phyloP scores from a whole-genome alignment of 1,140 invertebrate species.

The Catajapyx aquilonaris region DNA sequence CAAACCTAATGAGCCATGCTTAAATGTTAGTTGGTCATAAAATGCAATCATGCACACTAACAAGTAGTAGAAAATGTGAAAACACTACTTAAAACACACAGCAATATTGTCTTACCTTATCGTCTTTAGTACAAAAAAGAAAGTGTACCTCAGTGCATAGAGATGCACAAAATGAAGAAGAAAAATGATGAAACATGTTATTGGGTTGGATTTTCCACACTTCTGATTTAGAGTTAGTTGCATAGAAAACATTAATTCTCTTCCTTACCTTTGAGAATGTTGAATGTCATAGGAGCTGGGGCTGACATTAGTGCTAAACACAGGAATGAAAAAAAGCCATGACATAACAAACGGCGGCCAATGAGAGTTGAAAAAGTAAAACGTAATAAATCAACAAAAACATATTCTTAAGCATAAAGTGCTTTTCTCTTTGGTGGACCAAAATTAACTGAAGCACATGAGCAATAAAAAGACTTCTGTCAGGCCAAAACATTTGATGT shows the following conservation, averaged over 20 bases:
- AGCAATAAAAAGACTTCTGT: conserved; percentile 8
- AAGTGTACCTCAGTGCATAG: neutral
- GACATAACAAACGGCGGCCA: conserved; percentile 21
- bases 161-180: conserved; percentile 4
- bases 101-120: conserved; percentile 1
- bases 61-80: conserved; percentile 6
- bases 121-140: neutral
- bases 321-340: conserved; percentile 18
- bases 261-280: conserved; percentile 49
- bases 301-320: conserved; percentile 47
- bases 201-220: neutral
- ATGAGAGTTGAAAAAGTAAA: conserved; percentile 27
- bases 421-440: conserved; percentile 11
- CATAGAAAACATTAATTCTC: conserved; percentile 7
- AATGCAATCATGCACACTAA: neutral
- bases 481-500: conserved; percentile 11
- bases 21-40: neutral
- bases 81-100: conserved; percentile 8
- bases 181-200: conserved; percentile 3
- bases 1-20: neutral
- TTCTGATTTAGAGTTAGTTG: conserved; percentile 5
- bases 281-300: conserved; percentile 47
- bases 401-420: conserved; percentile 7
- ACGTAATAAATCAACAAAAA: conserved; percentile 14
- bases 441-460: conserved; percentile 7